A percentile compares a stretch with the other conserved stretches of the same genome.
These are phyloP conservation scores for Pelagia noctiluca DNA, from an alignment of 30 jellyfish, hydroid and myxozoan genomes.

Conservation along the genomic window DNA sequence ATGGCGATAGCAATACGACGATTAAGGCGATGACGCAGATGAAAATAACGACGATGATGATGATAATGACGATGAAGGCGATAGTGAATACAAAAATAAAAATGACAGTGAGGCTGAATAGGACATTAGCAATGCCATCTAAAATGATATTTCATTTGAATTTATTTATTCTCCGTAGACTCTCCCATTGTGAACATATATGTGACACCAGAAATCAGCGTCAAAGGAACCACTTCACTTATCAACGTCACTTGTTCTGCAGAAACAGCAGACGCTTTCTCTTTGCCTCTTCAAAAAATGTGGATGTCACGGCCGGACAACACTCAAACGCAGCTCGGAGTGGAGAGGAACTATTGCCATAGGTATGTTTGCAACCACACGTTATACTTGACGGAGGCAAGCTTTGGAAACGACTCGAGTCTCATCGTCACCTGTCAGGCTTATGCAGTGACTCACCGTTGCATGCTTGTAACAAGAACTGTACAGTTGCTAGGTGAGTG, in stretches of 20 bases:
- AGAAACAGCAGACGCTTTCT: not conserved
- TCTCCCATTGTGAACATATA: conserved; percentile 22
- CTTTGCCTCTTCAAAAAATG: not conserved
- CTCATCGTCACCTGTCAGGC: conserved; percentile 14
- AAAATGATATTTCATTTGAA: not conserved
- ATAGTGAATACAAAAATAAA: not conserved
- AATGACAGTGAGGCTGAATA: not conserved
- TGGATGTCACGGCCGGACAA: not conserved
- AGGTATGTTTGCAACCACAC: conserved; percentile 22
- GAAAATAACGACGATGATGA: not conserved
- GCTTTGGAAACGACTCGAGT: conserved; percentile 31
- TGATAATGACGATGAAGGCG: not conserved
- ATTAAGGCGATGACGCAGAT: not conserved
- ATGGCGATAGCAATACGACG: no score
- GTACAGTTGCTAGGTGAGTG: conserved; percentile 32
- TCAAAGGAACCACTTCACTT: not conserved
- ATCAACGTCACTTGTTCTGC: conserved; percentile 32
- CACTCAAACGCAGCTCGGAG: not conserved
- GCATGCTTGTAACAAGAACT: not conserved
- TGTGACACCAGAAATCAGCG: not conserved
- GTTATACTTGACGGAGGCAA: not conserved
- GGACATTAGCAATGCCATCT: not conserved
- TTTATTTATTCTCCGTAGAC: not conserved
- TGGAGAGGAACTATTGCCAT: not conserved
- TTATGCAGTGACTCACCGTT: not conserved